phyloP scores from a whole-genome alignment of 2,888 invertebrate genomes.

The Drosophila longiperda region DNA sequence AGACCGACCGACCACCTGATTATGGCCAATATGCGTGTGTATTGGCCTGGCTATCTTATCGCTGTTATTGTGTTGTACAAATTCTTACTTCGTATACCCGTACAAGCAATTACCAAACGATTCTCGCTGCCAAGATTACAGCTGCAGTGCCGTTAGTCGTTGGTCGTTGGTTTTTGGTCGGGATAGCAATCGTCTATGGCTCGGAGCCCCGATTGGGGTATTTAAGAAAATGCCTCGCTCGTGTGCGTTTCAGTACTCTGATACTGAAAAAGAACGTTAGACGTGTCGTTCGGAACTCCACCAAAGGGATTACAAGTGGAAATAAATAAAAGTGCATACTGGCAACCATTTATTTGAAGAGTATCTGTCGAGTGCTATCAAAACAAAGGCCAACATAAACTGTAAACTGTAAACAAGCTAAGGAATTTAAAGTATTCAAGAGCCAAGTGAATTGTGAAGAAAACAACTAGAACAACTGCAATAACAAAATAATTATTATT shows the following conservation, averaged over 20 bases:
- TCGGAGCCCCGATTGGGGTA: constrained; percentile 37
- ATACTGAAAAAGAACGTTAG: constrained; percentile 65
- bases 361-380: constrained; percentile 61
- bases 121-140: constrained; percentile 54
- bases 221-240: constrained; percentile 64
- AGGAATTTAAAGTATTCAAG: constrained; percentile 58
- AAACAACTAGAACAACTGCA: background rate
- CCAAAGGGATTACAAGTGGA: constrained; percentile 15
- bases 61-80: constrained; percentile 46
- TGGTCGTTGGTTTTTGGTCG: constrained; percentile 1
- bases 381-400: constrained; percentile 53
- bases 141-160: constrained; percentile 4
- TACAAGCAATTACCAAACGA: constrained; percentile 82
- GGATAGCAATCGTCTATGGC: constrained; percentile 3
- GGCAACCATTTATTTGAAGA: constrained; percentile 41
- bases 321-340: background rate
- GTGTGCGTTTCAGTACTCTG: constrained; percentile 69
- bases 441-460: constrained; percentile 45
- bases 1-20: background rate
- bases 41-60: constrained; percentile 69
- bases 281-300: constrained; percentile 45
- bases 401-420: constrained; percentile 55
- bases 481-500: constrained; percentile 8
- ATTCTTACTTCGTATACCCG: constrained; percentile 70
- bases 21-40: constrained; percentile 10